Base-by-base conservation (phyloP, 2,888 invertebrate species). In the Ditula angustiorana region DNA sequence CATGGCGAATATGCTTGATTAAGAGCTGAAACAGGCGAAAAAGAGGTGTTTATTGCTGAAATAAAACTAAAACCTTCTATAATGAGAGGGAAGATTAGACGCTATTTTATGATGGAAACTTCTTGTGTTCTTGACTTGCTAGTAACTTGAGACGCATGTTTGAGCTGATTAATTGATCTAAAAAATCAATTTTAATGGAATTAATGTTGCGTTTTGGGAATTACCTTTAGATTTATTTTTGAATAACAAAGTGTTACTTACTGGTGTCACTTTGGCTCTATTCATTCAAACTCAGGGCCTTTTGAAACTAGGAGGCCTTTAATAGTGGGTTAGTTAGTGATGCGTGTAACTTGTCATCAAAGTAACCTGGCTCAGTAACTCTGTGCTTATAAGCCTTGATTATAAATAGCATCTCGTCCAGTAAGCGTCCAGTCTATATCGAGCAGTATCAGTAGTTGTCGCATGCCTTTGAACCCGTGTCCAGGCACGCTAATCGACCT, bases 401-500 rank as follows among this genome's bases (percentile, higher is more conserved):
- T 64, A 59, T 64, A 64, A 64, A 59, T 64, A 53, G 64, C 26
- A 21, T 19, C 13, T 13, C 37, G 23, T 59, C 46, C 58, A 56
- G 52, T 64, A 58, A 47, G 52, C 37, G 23, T 59, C 46, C 58
- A 56, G 52, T 64, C 64, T 53, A 58, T 64, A 53, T 30, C 35
- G 28, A 19, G 57, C 53, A 52, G 67, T 33, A 59, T 58, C 62
- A 58, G 56, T 66, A 56, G 55, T 66, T 55, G 62, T 64, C 64
- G 59, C 59, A 52, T 78, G 82, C 80, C 81, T 81, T 82, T 82
- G 80, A 81, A 85, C 83, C 83, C 83, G 80, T 81, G 80, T 83
- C 78, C 81, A 75, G 56, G 80, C 80, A 79, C 80, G 81, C 82
- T 86, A 86, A 88, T 87, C 85, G 87, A 86, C 86, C 86, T 80